Evolutionary conservation across 2,797 vertebrate genomes (phyloP).

Genomic region (Oryzias dopingdopingensis): DNA sequence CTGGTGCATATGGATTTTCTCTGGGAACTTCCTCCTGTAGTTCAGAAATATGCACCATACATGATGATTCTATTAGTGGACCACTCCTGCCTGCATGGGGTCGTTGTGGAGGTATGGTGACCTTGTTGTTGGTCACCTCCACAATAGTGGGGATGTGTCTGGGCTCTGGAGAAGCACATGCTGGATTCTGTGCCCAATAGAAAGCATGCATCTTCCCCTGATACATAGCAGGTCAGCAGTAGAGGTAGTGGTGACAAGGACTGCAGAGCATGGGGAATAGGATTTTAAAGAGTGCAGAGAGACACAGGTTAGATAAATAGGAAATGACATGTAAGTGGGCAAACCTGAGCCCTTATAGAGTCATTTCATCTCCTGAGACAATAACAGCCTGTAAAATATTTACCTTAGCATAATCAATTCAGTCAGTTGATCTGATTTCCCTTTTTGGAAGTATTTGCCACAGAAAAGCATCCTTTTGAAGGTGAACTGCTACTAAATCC

Average conservation of each 20-base stretch:
- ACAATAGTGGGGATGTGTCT: slow-evolving; percentile 1
- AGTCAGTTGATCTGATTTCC: too few relatives aligned
- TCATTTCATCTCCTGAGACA: background rate
- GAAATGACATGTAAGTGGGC: slow-evolving; percentile 4
- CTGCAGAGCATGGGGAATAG: slow-evolving; percentile 19
- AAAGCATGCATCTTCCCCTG: slow-evolving; percentile 24
- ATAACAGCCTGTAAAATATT: too few relatives aligned
- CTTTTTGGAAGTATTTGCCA: too few relatives aligned
- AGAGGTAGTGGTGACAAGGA: slow-evolving; percentile 23
- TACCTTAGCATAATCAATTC: too few relatives aligned
- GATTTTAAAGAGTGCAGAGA: background rate
- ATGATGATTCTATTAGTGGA: too few relatives aligned
- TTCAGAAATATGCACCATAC: too few relatives aligned
- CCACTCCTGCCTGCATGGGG: background rate
- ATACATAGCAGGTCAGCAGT: slow-evolving; percentile 30
- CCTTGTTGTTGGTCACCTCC: slow-evolving; percentile 6
- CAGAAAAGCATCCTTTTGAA: too few relatives aligned
- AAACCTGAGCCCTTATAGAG: background rate
- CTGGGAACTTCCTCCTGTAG: too few relatives aligned
- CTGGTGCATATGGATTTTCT: too few relatives aligned
- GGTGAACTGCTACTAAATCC: too few relatives aligned
- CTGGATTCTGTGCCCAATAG: slow-evolving; percentile 17
- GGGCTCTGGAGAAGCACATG: slow-evolving; percentile 12
- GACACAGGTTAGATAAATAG: slow-evolving; percentile 11
- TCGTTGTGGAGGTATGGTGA: slow-evolving; percentile 1